Conservation (phyloP, 2,113 vertebrate genomes). For the Myiozetetes cayanensis region DNA sequence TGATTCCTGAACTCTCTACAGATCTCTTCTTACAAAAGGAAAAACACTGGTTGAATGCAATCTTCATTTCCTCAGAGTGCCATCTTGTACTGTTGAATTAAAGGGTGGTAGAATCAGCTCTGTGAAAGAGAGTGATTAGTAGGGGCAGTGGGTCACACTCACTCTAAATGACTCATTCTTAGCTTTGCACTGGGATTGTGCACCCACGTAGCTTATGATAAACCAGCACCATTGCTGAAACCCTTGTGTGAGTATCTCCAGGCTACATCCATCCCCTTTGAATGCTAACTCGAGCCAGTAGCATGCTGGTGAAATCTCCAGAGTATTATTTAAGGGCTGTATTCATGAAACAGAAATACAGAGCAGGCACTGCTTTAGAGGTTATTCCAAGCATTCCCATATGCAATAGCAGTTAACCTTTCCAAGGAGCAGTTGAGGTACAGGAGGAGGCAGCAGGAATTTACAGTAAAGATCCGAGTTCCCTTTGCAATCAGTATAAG, state of each 20-base stretch:
- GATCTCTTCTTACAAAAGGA: background rate
- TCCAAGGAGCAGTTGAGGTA: background rate
- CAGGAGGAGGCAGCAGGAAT: background rate
- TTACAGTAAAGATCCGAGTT: background rate
- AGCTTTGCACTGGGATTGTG: background rate
- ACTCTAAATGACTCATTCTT: background rate
- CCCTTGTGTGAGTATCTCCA: background rate
- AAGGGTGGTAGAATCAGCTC: background rate
- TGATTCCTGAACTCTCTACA: background rate
- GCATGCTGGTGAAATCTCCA: background rate
- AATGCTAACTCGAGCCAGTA: background rate
- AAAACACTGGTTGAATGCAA: background rate
- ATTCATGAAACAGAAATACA: background rate
- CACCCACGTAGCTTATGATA: accelerated
- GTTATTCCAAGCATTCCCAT: background rate
- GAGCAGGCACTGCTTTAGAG: background rate
- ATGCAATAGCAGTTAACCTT: background rate
- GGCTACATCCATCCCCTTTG: background rate
- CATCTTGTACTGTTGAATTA: background rate
- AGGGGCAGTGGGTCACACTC: background rate
- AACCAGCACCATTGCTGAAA: background rate
- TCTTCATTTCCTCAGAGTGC: background rate
- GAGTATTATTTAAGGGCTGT: background rate
- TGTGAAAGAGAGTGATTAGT: background rate
- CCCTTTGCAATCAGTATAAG: background rate